Conservation (phyloP, 2,797 vertebrate genomes). For the Lepilemur septentrionalis region DNA sequence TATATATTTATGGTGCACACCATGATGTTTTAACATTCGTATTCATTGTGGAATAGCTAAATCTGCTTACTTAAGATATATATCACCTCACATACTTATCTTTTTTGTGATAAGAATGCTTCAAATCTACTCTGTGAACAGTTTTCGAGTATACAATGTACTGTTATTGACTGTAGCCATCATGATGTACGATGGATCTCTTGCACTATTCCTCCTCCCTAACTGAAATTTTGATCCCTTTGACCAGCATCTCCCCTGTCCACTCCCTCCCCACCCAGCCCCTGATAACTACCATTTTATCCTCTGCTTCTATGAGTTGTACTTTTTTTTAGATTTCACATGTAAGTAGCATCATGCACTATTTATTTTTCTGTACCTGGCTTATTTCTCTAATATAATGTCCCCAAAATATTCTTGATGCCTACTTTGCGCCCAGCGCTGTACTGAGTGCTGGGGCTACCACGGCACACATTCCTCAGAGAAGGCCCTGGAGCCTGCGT, state of each 20-base stretch:
- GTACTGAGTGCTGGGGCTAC: neutral
- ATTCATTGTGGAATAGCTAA: neutral
- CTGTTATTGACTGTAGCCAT: neutral
- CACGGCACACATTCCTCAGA: accelerated
- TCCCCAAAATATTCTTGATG: neutral
- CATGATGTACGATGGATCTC: too few relatives aligned
- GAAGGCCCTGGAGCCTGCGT: neutral
- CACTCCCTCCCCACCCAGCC: neutral
- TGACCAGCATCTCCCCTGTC: neutral
- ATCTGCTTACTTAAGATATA: neutral
- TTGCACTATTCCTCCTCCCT: neutral
- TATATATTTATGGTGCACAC: neutral
- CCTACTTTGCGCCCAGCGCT: neutral
- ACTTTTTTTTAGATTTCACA: neutral
- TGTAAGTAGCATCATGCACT: neutral
- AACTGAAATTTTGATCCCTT: neutral
- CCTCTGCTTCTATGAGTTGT: neutral
- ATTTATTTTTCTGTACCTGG: neutral
- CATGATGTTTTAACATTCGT: neutral
- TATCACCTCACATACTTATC: neutral
- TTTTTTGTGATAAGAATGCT: neutral
- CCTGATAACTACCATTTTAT: neutral
- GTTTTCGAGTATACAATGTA: neutral
- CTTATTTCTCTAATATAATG: neutral
- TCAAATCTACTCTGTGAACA: neutral